Base-by-base conservation (phyloP, 37 sponge, comb jelly and placozoan species). In the Tethya wilhelma region DNA sequence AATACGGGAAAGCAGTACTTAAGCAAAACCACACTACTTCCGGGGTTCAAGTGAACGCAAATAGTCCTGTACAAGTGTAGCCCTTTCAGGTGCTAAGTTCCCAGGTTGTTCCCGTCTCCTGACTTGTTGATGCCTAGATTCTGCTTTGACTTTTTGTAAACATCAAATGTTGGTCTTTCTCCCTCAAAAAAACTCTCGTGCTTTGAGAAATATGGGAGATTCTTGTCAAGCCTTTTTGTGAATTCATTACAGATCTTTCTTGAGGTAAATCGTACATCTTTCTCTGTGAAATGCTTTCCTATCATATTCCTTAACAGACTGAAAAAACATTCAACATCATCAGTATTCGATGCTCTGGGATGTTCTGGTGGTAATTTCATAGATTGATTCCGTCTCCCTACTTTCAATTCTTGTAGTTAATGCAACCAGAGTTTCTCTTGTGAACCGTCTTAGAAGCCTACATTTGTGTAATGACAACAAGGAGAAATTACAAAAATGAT, bases 371-470 rank as follows among this genome's bases (percentile, higher is more conserved):
- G n/a, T 34, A 26, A 8, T 41, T 39, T 19, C 22, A 36, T 33
- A 41, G 6, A 36, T 36, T 9, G 8, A 39, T 39, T 8, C 32
- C 70, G 39, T 34, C n/a, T 69, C 70, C 40, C 70, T 69, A 9
- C 70, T 34, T 34, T 69, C 40, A 69, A 69, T 69, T 7, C 7
- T 69, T 19, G 37, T 69, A 8, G 40, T 34, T 14, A 69, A 11
- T 8, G 70, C 70, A 9, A 34, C n/a, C 9, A 69, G 70, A 36
- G 70, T 69, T 23, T 69, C 22, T 39, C 44, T 36, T 69, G 70
- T 63, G n/a, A n/a, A n/a, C n/a, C 55, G 17, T 17, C 11, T 49
- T 17, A 19, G 17, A 19, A 17, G 14, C 11, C 55, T 19, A 49
- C 14, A 19, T 17, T 17, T 19, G 55, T 17, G 17, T 49, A 17